Conservation (phyloP, 2,888 invertebrate species). For the Alcis repandata region DNA sequence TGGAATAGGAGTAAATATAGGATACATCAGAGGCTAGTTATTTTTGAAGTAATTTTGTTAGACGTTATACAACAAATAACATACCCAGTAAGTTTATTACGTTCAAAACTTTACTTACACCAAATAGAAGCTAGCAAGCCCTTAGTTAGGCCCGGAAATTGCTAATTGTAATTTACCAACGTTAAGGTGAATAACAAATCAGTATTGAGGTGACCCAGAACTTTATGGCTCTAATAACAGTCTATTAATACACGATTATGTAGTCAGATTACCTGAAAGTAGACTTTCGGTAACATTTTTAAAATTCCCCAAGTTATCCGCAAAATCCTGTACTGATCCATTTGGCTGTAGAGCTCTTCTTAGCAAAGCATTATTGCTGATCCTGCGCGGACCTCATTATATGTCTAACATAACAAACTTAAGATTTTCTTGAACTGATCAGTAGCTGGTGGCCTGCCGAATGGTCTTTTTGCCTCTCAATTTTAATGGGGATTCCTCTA, state of each 20-base stretch:
- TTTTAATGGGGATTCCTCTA: no score
- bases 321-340: neutral
- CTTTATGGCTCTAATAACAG: constrained; percentile 38
- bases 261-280: constrained; percentile 33
- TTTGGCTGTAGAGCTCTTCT: neutral
- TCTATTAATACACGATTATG: constrained; percentile 37
- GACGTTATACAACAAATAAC: neutral
- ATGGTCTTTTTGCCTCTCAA: no score
- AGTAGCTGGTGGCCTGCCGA: no score
- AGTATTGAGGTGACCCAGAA: constrained; percentile 48
- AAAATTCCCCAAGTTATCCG: neutral
- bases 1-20: no score
- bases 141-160: constrained; percentile 43
- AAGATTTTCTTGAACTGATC: no score
- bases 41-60: neutral
- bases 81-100: neutral
- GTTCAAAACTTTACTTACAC: constrained; percentile 1
- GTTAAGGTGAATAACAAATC: constrained; percentile 45
- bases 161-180: constrained; percentile 46
- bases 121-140: constrained; percentile 30
- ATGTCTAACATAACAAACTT: no score
- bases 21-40: no score
- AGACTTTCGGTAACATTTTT: constrained; percentile 6
- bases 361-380: neutral
- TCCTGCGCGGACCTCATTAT: no score